Base-by-base conservation (phyloP, 2,888 invertebrate species). In the Sisyra terminalis region DNA sequence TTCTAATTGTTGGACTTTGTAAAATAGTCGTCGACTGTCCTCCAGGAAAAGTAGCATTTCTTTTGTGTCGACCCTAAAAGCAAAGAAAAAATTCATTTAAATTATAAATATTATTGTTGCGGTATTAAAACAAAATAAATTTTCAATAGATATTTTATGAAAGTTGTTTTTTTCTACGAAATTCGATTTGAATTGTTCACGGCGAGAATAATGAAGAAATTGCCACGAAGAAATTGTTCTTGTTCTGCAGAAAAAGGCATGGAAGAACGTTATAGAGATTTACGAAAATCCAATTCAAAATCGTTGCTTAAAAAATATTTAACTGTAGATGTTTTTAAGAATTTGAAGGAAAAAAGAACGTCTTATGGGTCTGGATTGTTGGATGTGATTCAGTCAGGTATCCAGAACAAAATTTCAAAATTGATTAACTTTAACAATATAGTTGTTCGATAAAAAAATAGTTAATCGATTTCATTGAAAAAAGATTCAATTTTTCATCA, bases 21-120 rank as follows among this genome's bases (percentile, higher is more conserved):
- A 73, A 62, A 42, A 75, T 63, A 49, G 73, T 73, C 39, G 73
- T 75, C 9, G 75, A 69, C 57, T 82, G 79, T 10, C 80, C 78
- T 14, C 82, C 81, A 29, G 84, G 81, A 62, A 82, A 78, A 18
- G 82, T 83, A 9, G 82, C 80, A 57, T 83, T 84, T 45, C 84
- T 66, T 63, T 84, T 84, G 57, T 83, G 81, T 40, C 83, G 76
- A 45, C 81, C 81, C 73, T 78, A 67, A 11, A 55, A 55, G 37
- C 47, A 46, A 29, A 40, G 39, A 31, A 35, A 18, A 9, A 24
- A 18, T n/a, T n/a, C n/a, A n/a, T n/a, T n/a, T n/a, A n/a, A n/a
- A n/a, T n/a, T n/a, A n/a, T n/a, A n/a, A n/a, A n/a, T n/a, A n/a
- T n/a, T 13, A 37, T 37, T 10, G 17, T 10, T 17, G 14, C 15